A percentile compares a stretch with the other conserved stretches of the same genome.
phyloP scores from a whole-genome alignment of 2,113 vertebrate species.

The Phoxinus phoxinus region DNA sequence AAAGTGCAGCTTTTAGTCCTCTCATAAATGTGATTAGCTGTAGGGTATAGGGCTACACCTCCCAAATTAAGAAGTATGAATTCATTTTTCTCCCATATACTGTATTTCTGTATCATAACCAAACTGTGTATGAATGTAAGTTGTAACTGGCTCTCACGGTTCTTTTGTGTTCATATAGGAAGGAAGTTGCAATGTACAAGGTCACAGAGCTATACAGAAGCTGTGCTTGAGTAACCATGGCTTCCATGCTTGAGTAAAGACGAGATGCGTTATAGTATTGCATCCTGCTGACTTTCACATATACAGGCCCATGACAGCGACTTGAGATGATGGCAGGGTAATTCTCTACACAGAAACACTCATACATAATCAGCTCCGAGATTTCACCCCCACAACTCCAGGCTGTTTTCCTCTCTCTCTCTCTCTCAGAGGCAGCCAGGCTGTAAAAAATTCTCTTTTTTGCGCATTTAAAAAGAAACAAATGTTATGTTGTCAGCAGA shows the following conservation, averaged over 20 bases:
- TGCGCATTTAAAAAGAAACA: conserved; percentile 20
- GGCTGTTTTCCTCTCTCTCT: conserved; percentile 3
- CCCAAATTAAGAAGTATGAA: no score
- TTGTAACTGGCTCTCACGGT: neutral
- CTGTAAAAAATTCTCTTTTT: conserved; percentile 11
- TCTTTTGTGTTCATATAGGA: neutral
- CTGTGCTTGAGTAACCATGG: conserved; percentile 15
- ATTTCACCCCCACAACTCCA: conserved; percentile 16
- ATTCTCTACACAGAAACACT: conserved; percentile 32
- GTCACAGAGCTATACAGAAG: conserved; percentile 23
- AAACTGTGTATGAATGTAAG: neutral
- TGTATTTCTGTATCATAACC: neutral
- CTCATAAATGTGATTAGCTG: neutral
- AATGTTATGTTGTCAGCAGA: conserved; percentile 18
- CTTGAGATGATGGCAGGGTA: conserved; percentile 34
- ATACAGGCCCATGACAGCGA: conserved; percentile 33
- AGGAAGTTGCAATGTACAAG: neutral
- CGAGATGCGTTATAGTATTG: neutral
- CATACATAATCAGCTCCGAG: conserved; percentile 26
- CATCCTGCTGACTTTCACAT: conserved; percentile 32
- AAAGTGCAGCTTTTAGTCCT: neutral
- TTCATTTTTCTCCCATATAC: no score
- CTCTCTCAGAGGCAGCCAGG: neutral
- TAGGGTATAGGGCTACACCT: no score
- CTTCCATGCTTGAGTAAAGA: conserved; percentile 32